Conservation (phyloP, 2,888 invertebrate species). For the Hyposoter dolosus region DNA sequence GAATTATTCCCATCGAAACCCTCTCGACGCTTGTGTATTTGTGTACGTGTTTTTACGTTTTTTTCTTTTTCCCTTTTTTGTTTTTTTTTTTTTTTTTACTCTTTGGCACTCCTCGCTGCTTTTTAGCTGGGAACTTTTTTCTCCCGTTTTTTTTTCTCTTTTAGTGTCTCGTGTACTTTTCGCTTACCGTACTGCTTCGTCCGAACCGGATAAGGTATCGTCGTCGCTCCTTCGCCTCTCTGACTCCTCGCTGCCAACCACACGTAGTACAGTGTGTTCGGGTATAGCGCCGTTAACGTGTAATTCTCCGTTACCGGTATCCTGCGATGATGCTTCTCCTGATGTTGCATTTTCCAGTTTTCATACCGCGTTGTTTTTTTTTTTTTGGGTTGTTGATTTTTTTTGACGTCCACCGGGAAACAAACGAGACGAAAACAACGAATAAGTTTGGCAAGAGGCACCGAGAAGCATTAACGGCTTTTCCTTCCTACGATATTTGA, state of each 20-base stretch:
- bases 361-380: conserved; percentile 12
- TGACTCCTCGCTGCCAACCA: conserved; percentile 98
- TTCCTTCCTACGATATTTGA: conserved; percentile 54
- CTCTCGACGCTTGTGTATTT: conserved; percentile 15
- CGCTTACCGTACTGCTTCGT: conserved; percentile 99
- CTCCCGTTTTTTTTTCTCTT: conserved; percentile 45
- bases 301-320: conserved; percentile 94
- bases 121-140: conserved; percentile 66
- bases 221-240: conserved; percentile 97
- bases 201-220: conserved; percentile 96
- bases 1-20: not conserved
- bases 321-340: conserved; percentile 93
- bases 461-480: conserved; percentile 58
- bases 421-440: conserved; percentile 27
- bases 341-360: conserved; percentile 46
- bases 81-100: conserved; percentile 14
- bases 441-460: conserved; percentile 31
- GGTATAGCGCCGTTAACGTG: conserved; percentile 95
- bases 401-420: conserved; percentile 14
- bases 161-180: conserved; percentile 53
- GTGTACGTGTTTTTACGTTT: not conserved
- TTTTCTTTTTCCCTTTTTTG: not conserved
- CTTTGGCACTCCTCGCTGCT: conserved; percentile 83
- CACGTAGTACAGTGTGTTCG: conserved; percentile 98
- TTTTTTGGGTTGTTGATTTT: conserved; percentile 6